Evolutionary conservation across 2,888 invertebrate genomes (phyloP), one percentile per base, ranked within the genome.

Genomic region (Oscheius sp.): DNA sequence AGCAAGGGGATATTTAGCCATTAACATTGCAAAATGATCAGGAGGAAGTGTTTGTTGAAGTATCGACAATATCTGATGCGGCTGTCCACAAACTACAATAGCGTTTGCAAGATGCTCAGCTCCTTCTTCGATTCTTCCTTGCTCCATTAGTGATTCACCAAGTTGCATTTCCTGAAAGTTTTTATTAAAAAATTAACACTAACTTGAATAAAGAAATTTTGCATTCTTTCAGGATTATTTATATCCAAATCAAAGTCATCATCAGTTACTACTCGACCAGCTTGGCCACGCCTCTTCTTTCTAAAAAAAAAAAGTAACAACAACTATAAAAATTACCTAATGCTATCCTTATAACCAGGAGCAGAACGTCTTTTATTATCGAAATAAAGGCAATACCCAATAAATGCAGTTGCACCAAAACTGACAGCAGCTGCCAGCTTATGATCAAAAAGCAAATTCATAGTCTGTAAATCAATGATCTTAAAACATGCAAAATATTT

Each of bases 341-440:
- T 90, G 89, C 95, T 96, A 88, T 92, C 92, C 89, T 94, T 95
- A 89, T 95, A 98, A 78, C 93, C 91, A 4, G 97, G 97, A 89
- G 95, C 95, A 87, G 90, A 92, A 84, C 95, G 92, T 81, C 97
- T 91, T 88, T 94, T 93, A 86, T 92, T 91, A 88, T 98, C 97
- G 89, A 97, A 97, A 89, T 97, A 97, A 87, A 95, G 92, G 89
- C 96, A 97, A 88, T 97, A 97, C 69, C 96, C 95, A 80, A 96
- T 89, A 86, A 96, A 93, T 83, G 94, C 88, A 54, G 92, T 92
- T 56, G 94, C 94, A 2, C 72, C 75, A 14, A 75, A 24, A 51
- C 74, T 71, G 5, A 72, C 74, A 12, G 64, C 70, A 22, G 69
- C 28, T n/a, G n/a, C n/a, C n/a, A n/a, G n/a, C n/a, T n/a, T n/a